Conservation (phyloP, 2,888 invertebrate genomes). For the Strigamia crassipes region DNA sequence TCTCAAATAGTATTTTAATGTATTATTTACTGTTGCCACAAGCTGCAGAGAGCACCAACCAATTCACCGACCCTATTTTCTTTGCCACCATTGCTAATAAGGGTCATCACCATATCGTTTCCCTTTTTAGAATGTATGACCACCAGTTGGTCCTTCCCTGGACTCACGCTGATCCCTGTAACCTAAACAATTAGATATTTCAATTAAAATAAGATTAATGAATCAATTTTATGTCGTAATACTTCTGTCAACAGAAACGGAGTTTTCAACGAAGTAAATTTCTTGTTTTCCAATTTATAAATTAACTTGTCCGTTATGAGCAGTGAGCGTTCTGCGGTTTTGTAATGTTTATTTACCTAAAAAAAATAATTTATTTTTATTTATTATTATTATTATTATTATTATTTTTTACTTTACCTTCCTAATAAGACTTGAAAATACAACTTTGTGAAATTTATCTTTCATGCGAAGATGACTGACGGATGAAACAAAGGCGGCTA, state of each 20-base stretch:
- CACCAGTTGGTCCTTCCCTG: slow-evolving; percentile 83
- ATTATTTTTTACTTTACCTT: slow-evolving; percentile 59
- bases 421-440: slow-evolving; percentile 72
- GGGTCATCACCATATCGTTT: slow-evolving; percentile 86
- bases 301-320: slow-evolving; percentile 82
- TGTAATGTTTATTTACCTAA: slow-evolving; percentile 72
- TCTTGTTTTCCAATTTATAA: slow-evolving; percentile 83
- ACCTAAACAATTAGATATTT: slow-evolving; percentile 63
- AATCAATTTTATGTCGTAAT: slow-evolving; percentile 48
- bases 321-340: slow-evolving; percentile 84
- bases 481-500: slow-evolving; percentile 69
- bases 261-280: slow-evolving; percentile 83
- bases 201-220: slow-evolving; percentile 46
- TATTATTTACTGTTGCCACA: slow-evolving; percentile 73
- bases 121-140: slow-evolving; percentile 83
- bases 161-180: slow-evolving; percentile 82
- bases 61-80: slow-evolving; percentile 86
- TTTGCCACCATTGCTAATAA: slow-evolving; percentile 59
- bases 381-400: background rate
- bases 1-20: too few species aligned
- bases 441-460: slow-evolving; percentile 66
- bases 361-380: slow-evolving; percentile 26
- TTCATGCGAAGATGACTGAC: slow-evolving; percentile 70
- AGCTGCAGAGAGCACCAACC: slow-evolving; percentile 77
- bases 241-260: slow-evolving; percentile 80